Percentiles rank a stretch among this genome's conserved stretches.
Conservation (phyloP, 1,140 invertebrate species). For the Cylas formicarius region DNA sequence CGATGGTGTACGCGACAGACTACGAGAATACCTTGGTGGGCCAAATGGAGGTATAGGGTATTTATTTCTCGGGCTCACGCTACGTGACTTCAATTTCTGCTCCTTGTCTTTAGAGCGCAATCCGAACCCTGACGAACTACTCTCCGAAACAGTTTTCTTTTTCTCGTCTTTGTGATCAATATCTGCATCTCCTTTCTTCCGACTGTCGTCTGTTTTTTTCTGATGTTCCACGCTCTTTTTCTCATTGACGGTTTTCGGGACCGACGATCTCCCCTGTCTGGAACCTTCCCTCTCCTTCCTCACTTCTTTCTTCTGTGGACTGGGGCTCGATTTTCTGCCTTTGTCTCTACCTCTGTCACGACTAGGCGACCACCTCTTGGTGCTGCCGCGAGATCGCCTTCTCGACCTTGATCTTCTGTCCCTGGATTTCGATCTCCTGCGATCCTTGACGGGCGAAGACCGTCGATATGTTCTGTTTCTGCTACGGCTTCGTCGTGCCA, state of each 20-base stretch:
- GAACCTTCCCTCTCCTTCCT: conserved; percentile 22
- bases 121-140: conserved; percentile 15
- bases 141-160: conserved; percentile 18
- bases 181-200: conserved; percentile 28
- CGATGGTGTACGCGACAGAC: conserved; percentile 69
- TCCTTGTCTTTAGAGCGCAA: conserved; percentile 25
- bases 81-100: conserved; percentile 36
- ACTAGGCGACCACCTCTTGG: conserved; percentile 30
- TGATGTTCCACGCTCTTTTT: conserved; percentile 28
- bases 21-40: conserved; percentile 52
- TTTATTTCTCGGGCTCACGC: conserved; percentile 33
- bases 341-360: conserved; percentile 26
- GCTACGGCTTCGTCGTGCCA: conserved; percentile 33
- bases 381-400: conserved; percentile 31
- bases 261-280: conserved; percentile 10
- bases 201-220: conserved; percentile 33
- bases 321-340: conserved; percentile 29
- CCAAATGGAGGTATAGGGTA: conserved; percentile 35
- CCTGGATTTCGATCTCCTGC: conserved; percentile 30
- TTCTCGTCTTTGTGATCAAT: conserved; percentile 22
- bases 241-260: conserved; percentile 20
- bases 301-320: conserved; percentile 25
- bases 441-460: conserved; percentile 21
- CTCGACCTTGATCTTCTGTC: conserved; percentile 35
- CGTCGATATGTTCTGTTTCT: conserved; percentile 29